Percentiles rank a stretch among this genome's conserved stretches.
Evolutionary conservation across 2,888 invertebrate species (phyloP).

Genomic region (Halictus quadricinctus): DNA sequence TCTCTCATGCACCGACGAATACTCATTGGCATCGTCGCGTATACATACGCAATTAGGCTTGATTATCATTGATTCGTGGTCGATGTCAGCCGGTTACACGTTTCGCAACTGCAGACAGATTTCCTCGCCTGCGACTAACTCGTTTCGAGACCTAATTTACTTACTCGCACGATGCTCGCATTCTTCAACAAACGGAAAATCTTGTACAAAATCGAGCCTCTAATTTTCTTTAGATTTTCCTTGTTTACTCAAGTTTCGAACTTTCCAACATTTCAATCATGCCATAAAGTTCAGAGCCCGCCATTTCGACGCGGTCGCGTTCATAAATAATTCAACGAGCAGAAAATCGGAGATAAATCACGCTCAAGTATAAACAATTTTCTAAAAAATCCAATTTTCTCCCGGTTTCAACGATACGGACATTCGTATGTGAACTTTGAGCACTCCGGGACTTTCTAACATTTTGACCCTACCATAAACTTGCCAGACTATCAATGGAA

Average conservation of each 20-base stretch:
- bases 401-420: too few species aligned
- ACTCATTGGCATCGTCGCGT: slow-evolving; percentile 38
- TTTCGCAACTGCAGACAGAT: slow-evolving; percentile 21
- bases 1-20: slow-evolving; percentile 21
- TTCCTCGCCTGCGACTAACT: background rate
- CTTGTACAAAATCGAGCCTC: background rate
- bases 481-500: background rate
- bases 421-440: background rate
- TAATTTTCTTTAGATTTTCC: background rate
- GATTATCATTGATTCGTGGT: slow-evolving; percentile 44
- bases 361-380: background rate
- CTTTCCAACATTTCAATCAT: background rate
- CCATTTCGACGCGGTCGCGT: background rate
- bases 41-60: slow-evolving; percentile 46
- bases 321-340: background rate
- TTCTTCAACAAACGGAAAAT: background rate
- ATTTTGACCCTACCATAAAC: background rate
- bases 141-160: background rate
- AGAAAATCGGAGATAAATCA: background rate
- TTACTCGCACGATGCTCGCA: background rate
- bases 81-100: slow-evolving; percentile 20
- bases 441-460: background rate
- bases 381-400: too few species aligned
- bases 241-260: background rate
- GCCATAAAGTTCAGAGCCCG: background rate